Percentiles rank a stretch among this genome's conserved stretches.
phyloP scores from a whole-genome alignment of 2,888 invertebrate genomes.

The Oscheius sp. region DNA sequence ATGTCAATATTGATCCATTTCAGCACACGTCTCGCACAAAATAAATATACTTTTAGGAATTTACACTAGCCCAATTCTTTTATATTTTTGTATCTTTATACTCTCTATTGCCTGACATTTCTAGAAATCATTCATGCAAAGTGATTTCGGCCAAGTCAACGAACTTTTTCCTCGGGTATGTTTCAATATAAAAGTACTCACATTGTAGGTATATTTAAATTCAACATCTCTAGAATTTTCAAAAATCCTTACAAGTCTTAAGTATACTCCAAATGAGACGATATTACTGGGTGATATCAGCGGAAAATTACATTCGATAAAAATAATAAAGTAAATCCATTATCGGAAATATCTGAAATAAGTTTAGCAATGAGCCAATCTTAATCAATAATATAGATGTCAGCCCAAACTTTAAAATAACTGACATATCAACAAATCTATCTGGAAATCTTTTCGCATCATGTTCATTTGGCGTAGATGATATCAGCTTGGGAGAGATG shows the following conservation, averaged over 20 bases:
- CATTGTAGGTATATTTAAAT: background rate
- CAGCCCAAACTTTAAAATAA: background rate
- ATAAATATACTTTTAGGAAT: background rate
- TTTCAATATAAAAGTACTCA: background rate
- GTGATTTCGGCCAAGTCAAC: background rate
- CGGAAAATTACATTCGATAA: background rate
- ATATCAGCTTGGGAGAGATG: conserved; percentile 5
- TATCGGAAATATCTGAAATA: background rate
- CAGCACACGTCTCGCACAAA: conserved; percentile 1
- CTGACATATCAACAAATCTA: conserved; percentile 15
- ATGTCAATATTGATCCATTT: conserved; percentile 16
- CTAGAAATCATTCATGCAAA: background rate
- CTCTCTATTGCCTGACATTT: background rate
- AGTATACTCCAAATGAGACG: background rate
- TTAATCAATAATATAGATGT: background rate
- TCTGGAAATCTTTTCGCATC: conserved; percentile 9
- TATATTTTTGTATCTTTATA: background rate
- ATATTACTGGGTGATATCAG: conserved; percentile 7
- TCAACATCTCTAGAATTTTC: background rate
- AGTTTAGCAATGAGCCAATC: background rate
- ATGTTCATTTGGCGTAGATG: conserved; percentile 16
- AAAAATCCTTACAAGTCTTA: background rate
- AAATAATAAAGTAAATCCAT: background rate
- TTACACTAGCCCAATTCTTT: background rate
- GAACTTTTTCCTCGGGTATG: conserved; percentile 1